These are phyloP conservation scores for Chloropsis cyanopogon DNA, from an alignment of 2,113 vertebrate genomes.

Conservation along the genomic window DNA sequence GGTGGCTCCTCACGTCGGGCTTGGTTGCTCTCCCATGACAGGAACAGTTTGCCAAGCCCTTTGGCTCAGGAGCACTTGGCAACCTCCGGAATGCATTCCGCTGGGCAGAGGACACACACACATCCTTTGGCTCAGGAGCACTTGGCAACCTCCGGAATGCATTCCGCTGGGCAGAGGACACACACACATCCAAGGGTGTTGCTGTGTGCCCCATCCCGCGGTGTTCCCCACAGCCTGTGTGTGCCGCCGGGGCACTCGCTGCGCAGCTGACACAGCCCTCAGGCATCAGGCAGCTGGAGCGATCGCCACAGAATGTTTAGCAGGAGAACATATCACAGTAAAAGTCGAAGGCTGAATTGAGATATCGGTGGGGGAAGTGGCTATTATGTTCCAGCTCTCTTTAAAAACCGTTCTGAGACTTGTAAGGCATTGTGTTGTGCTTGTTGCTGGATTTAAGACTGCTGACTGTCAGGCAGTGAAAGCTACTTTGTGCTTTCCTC, in stretches of 20 bases:
- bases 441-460: not conserved
- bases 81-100: accelerated
- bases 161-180: accelerated
- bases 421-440: not conserved
- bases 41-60: accelerated
- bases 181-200: accelerated
- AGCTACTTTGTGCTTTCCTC: slow-evolving; percentile 7
- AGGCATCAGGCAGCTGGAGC: not conserved
- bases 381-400: not conserved
- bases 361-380: not conserved
- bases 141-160: accelerated
- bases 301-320: not conserved
- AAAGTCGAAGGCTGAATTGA: not conserved
- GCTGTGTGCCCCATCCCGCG: accelerated
- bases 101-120: accelerated
- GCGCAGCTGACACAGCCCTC: not conserved
- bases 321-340: accelerated
- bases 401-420: not conserved
- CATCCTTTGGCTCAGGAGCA: accelerated
- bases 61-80: not conserved
- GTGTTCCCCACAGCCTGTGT: accelerated
- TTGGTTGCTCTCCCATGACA: not conserved
- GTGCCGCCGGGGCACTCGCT: accelerated
- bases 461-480: not conserved
- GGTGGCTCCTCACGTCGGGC: not conserved